Evolutionary conservation across 1,140 invertebrate species (phyloP), one percentile per base, ranked within the genome.

Genomic region (Eurytemora carolleeae): DNA sequence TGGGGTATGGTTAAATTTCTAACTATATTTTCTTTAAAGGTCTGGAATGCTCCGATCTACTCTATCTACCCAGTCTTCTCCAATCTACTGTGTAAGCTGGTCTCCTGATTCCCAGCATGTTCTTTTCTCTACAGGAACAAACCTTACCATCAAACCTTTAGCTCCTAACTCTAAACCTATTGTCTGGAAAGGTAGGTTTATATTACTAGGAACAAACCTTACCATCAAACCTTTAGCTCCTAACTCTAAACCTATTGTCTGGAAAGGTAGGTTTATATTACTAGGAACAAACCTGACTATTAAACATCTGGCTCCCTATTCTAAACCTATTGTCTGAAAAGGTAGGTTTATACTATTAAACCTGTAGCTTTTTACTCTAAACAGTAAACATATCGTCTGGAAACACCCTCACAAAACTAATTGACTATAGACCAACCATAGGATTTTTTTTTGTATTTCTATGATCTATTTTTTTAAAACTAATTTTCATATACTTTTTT

Each of bases 171-270:
- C 82, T 17, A 94, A 93, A 72, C 77, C 87, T 1, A 79, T 81
- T 3, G 82, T 83, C 31, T 60, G 55, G 58, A 59, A 26, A 26
- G 25, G 23, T 17, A 20, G 3, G 25, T 1, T 20, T 24, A n/a
- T n/a, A n/a, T n/a, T n/a, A n/a, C n/a, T n/a, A 68, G 87, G 84
- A 3, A 82, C 83, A 65, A 79, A 80, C 67, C 76, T 98, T 18
- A 78, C 88, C 7, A 85, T 98, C 53, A 96, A 96, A 74, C 82
- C 90, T 12, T 72, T 97, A 25, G 86, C 87, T 66, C 84, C 89
- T 0, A 93, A 86, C 68, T 82, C 82, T 17, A 94, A 93, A 72
- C 77, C 87, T 1, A 79, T 81, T 3, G 82, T 83, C 31, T 60
- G 55, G 58, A 59, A 26, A 26, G 25, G 23, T 17, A 20, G 3